phyloP scores from a whole-genome alignment of 2,888 invertebrate species.

The Rhagonycha fulva region DNA sequence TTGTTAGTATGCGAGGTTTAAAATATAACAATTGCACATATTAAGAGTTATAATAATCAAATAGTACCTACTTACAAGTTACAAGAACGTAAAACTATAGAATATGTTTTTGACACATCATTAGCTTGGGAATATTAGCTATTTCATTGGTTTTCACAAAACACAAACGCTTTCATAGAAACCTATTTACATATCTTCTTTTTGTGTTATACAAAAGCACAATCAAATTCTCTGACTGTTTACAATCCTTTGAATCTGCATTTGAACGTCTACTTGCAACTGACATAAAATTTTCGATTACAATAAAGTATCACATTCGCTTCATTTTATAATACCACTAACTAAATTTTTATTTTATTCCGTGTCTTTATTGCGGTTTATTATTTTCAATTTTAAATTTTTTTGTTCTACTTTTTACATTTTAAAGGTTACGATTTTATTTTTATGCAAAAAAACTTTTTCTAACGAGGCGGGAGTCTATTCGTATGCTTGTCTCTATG shows the following conservation, averaged over 20 bases:
- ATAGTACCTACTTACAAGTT: not conserved
- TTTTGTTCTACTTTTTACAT: not conserved
- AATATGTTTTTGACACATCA: conserved; percentile 21
- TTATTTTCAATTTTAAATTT: not conserved
- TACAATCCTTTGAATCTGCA: conserved; percentile 23
- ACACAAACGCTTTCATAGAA: conserved; percentile 22
- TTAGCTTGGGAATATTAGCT: conserved; percentile 21
- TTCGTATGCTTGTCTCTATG: not conserved
- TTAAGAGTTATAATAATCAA: not conserved
- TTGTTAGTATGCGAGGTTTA: no score
- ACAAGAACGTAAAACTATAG: conserved; percentile 4
- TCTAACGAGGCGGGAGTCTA: no score
- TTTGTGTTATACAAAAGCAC: conserved; percentile 18
- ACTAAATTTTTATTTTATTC: not conserved
- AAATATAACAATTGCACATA: not conserved
- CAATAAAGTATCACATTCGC: not conserved
- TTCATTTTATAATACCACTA: not conserved
- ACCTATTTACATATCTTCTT: conserved; percentile 17
- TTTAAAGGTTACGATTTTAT: not conserved
- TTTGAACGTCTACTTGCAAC: conserved; percentile 18
- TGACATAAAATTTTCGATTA: conserved; percentile 18
- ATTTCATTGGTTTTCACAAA: conserved; percentile 25
- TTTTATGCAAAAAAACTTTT: not conserved
- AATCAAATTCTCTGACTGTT: conserved; percentile 25
- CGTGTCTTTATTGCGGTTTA: no score